Conservation (phyloP, 1,140 invertebrate species). For the Aphaenogaster floridana region DNA sequence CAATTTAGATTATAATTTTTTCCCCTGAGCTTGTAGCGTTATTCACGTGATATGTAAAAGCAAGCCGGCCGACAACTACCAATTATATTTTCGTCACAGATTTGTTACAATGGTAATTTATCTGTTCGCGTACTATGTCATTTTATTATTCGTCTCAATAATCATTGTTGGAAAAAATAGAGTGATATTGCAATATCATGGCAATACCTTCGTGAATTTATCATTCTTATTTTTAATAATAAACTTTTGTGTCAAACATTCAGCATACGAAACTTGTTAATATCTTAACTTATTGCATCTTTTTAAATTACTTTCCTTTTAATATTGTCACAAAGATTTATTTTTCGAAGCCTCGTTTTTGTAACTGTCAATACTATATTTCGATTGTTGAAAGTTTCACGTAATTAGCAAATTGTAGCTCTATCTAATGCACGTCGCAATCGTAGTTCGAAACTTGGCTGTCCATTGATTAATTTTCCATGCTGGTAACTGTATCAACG, state of each 20-base stretch:
- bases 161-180: background rate
- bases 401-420: conserved; percentile 37
- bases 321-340: background rate
- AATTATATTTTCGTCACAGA: conserved; percentile 34
- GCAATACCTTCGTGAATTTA: conserved; percentile 14
- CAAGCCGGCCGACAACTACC: background rate
- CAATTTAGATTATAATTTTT: conserved; percentile 52
- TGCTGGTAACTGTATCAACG: conserved; percentile 37
- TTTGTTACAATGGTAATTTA: conserved; percentile 36
- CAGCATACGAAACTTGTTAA: background rate
- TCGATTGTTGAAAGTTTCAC: conserved; percentile 43
- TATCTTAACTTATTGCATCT: background rate
- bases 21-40: background rate
- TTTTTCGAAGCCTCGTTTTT: background rate
- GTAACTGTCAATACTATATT: background rate
- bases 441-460: conserved; percentile 65
- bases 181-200: background rate
- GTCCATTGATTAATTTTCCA: conserved; percentile 69
- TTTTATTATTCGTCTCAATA: conserved; percentile 28
- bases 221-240: background rate
- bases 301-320: background rate
- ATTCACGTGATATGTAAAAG: conserved; percentile 33
- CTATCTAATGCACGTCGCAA: conserved; percentile 34
- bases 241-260: background rate
- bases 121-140: background rate